phyloP scores from a whole-genome alignment of 2,113 vertebrate genomes.

The Zosterops japonicus region DNA sequence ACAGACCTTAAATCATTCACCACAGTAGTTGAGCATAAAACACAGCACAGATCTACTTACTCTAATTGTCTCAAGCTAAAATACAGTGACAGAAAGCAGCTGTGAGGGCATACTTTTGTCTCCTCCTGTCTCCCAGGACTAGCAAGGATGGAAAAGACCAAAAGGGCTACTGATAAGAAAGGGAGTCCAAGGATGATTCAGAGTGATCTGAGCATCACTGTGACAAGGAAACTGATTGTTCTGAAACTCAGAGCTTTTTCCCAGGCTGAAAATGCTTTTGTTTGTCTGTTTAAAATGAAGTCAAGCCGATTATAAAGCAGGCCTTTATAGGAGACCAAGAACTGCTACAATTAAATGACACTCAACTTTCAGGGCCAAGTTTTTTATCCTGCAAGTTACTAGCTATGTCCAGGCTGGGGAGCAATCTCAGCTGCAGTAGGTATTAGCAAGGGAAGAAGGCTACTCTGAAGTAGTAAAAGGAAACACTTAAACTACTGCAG shows the following conservation, averaged over 20 bases:
- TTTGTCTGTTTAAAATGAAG: not conserved
- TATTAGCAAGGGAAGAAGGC: not conserved
- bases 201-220: not conserved
- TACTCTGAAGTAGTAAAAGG: not conserved
- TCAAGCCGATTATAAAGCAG: not conserved
- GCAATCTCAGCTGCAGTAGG: not conserved
- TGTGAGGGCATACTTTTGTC: not conserved
- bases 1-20: not conserved
- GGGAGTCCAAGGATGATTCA: not conserved
- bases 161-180: not conserved
- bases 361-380: not conserved
- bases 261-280: not conserved
- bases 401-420: not conserved
- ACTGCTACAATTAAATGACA: not conserved
- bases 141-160: not conserved
- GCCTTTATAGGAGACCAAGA: not conserved
- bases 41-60: not conserved
- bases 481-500: not conserved
- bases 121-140: not conserved
- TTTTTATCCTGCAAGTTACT: not conserved
- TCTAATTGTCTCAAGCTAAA: not conserved
- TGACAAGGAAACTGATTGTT: not conserved
- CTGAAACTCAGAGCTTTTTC: not conserved
- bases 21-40: not conserved
- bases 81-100: not conserved